A percentile compares a stretch with the other conserved stretches of the same genome.
Evolutionary conservation across 1,140 invertebrate species (phyloP).

Genomic region (Apis laboriosa): DNA sequence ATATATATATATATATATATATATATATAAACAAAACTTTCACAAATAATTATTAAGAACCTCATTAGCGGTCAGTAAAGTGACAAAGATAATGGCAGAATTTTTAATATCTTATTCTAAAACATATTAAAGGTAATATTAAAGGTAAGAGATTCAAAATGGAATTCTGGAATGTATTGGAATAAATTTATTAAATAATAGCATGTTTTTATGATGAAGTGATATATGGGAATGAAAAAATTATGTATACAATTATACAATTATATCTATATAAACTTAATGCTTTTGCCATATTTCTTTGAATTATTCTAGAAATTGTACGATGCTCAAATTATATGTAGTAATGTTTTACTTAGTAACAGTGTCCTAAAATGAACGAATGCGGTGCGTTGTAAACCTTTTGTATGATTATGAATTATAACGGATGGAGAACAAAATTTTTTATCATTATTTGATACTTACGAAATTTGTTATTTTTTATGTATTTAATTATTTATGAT

Average conservation of each 20-base stretch:
- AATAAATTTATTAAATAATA: conserved; percentile 29
- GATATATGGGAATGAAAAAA: conserved; percentile 7
- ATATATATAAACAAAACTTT: conserved; percentile 62
- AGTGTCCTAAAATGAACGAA: conserved; percentile 63
- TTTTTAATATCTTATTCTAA: conserved; percentile 54
- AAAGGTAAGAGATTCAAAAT: conserved; percentile 54
- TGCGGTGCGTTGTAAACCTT: conserved; percentile 57
- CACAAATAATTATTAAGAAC: conserved; percentile 65
- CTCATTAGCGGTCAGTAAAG: conserved; percentile 66
- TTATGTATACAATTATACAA: conserved; percentile 36
- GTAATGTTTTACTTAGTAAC: conserved; percentile 62
- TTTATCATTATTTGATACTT: conserved; percentile 49
- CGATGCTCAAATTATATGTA: conserved; percentile 70
- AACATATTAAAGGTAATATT: conserved; percentile 56
- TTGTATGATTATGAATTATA: conserved; percentile 30
- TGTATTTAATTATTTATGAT: background rate
- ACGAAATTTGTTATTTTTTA: conserved; percentile 11
- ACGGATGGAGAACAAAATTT: conserved; percentile 9
- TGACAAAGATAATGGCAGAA: conserved; percentile 60
- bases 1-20: background rate
- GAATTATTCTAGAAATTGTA: conserved; percentile 63
- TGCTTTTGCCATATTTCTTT: conserved; percentile 67
- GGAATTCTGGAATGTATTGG: conserved; percentile 38
- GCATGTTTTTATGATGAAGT: conserved; percentile 49
- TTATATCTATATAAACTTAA: conserved; percentile 53